Conservation (phyloP, 2,888 invertebrate genomes). For the Pollenia amentaria region DNA sequence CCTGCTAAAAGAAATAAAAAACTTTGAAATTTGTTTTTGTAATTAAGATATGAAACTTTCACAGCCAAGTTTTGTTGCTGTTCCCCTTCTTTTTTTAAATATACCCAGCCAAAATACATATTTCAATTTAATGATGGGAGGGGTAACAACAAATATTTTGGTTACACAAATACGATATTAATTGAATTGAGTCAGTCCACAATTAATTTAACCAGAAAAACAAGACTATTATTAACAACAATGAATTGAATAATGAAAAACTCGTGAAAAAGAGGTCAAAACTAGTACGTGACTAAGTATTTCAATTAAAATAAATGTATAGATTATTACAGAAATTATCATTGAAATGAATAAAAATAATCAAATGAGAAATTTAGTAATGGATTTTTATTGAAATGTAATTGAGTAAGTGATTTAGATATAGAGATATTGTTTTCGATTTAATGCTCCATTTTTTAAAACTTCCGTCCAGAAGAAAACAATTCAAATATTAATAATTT, state of each 20-base stretch:
- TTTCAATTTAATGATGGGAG: too few species aligned
- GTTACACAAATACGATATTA: not conserved
- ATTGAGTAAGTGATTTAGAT: too few species aligned
- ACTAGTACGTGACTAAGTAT: not conserved
- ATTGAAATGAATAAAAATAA: not conserved
- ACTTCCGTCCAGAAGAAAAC: too few species aligned
- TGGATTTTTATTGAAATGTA: too few species aligned
- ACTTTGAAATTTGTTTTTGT: constrained; percentile 7
- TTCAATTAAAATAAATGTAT: not conserved
- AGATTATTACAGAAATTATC: too few species aligned
- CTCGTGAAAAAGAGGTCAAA: constrained; percentile 16
- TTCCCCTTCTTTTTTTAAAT: not conserved
- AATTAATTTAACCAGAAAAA: constrained; percentile 21
- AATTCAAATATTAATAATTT: too few species aligned
- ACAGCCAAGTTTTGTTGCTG: not conserved
- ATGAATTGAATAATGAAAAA: not conserved
- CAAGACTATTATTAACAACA: not conserved
- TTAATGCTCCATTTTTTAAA: too few species aligned
- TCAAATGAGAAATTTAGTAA: not conserved
- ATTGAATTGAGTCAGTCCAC: constrained; percentile 32
- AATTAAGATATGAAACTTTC: constrained; percentile 26
- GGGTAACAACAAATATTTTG: not conserved
- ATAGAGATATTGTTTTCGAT: too few species aligned
- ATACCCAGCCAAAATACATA: too few species aligned
- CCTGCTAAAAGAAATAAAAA: not conserved